A percentile compares a stretch with the other conserved stretches of the same genome.
Conservation (phyloP, 2,888 invertebrate species). For the Orchestes rusci region DNA sequence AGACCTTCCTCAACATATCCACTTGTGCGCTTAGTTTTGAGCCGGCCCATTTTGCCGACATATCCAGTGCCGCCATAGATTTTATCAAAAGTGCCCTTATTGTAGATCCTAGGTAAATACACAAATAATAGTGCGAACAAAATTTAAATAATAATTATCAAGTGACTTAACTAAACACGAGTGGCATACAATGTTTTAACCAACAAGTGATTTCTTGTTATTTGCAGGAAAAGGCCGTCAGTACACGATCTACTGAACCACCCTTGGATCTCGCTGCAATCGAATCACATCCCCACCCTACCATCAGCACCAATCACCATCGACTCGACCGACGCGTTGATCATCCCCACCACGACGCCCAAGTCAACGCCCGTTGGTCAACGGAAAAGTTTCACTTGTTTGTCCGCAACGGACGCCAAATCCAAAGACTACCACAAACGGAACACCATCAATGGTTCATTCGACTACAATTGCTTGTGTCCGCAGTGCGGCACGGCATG, state of each 20-base stretch:
- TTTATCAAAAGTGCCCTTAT: constrained; percentile 87
- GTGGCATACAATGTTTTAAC: neutral
- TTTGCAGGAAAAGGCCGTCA: constrained; percentile 63
- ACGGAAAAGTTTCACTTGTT: constrained; percentile 37
- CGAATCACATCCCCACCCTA: constrained; percentile 34
- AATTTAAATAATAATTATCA: neutral
- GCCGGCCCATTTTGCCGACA: constrained; percentile 81
- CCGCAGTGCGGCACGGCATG: constrained; percentile 45
- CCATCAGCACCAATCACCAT: constrained; percentile 29
- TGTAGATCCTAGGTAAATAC: constrained; percentile 81
- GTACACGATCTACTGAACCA: constrained; percentile 85
- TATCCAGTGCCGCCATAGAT: constrained; percentile 80
- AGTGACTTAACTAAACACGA: too few relatives aligned
- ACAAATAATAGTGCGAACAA: neutral
- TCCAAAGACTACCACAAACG: constrained; percentile 24
- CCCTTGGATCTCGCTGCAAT: constrained; percentile 63
- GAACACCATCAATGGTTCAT: constrained; percentile 23
- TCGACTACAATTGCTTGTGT: constrained; percentile 42
- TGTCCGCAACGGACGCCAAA: constrained; percentile 16
- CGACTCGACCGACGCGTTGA: constrained; percentile 24
- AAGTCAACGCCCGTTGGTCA: constrained; percentile 37
- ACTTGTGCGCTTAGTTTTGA: constrained; percentile 92
- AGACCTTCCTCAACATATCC: constrained; percentile 95
- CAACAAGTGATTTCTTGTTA: neutral
- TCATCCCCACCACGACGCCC: constrained; percentile 24